Conservation (phyloP, 2,888 invertebrate genomes). For the Lepidocyrtoides sp. region DNA sequence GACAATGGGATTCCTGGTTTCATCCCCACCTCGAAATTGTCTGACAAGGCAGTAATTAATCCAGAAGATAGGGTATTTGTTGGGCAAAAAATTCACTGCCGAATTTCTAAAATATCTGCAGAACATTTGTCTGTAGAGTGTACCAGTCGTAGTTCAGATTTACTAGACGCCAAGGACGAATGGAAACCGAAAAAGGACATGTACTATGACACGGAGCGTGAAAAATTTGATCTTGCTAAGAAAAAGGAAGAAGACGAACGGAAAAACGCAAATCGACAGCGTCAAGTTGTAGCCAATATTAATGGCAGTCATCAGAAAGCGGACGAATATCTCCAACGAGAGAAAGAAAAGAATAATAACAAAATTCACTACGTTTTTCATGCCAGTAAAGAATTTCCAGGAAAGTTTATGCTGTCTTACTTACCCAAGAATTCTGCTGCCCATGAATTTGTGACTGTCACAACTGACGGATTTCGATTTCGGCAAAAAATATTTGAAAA, state of each 20-base stretch:
- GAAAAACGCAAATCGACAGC: not conserved
- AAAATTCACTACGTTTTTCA: slow-evolving; percentile 96
- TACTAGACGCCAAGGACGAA: not conserved
- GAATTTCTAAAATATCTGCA: not conserved
- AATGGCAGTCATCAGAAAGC: slow-evolving; percentile 95
- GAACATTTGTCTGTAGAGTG: not conserved
- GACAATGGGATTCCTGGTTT: slow-evolving; percentile 20
- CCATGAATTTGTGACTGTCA: slow-evolving; percentile 97
- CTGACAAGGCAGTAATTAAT: not conserved
- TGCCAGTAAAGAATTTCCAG: slow-evolving; percentile 94
- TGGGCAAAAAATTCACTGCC: slow-evolving; percentile 1
- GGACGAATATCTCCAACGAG: slow-evolving; percentile 95
- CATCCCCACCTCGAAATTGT: not conserved
- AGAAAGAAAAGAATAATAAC: slow-evolving; percentile 94
- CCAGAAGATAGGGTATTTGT: not conserved
- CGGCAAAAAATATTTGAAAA: slow-evolving; percentile 95
- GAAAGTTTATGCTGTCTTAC: slow-evolving; percentile 97
- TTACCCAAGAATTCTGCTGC: slow-evolving; percentile 94
- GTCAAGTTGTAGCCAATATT: slow-evolving; percentile 89
- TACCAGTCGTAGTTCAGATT: slow-evolving; percentile 14
- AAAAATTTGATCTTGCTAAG: not conserved
- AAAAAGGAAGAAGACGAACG: not conserved
- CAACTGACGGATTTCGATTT: slow-evolving; percentile 97
- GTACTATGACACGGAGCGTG: not conserved
- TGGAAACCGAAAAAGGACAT: not conserved